Evolutionary conservation across 2,113 vertebrate genomes (phyloP).

Genomic region (Pelecanoides urinatrix): DNA sequence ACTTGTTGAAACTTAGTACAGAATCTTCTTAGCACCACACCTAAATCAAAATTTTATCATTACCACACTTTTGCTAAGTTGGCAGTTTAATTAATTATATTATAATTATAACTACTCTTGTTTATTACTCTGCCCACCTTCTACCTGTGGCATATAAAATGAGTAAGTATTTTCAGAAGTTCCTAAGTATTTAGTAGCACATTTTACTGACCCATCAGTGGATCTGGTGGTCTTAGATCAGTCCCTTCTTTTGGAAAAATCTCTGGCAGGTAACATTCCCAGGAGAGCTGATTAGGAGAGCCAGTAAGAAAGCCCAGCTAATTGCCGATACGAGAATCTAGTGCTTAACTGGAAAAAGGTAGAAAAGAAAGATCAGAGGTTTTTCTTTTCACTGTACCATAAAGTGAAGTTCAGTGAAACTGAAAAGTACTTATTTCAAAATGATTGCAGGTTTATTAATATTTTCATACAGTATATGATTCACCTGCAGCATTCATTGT

Average conservation of each 20-base stretch:
- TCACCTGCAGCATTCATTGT: background rate
- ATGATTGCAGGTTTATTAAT: background rate
- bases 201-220: background rate
- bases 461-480: background rate
- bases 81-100: background rate
- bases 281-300: background rate
- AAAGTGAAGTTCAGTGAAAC: background rate
- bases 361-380: background rate
- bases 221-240: background rate
- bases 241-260: background rate
- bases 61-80: background rate
- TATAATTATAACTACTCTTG: background rate
- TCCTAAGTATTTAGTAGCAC: background rate
- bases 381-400: background rate
- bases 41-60: background rate
- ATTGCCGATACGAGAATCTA: background rate
- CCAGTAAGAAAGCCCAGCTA: background rate
- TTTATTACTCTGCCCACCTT: background rate
- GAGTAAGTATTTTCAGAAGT: background rate
- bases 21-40: background rate
- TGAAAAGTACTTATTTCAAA: background rate
- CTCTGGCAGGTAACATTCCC: background rate
- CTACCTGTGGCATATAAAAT: background rate
- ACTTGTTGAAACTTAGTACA: background rate
- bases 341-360: background rate